Evolutionary conservation across 2,797 vertebrate species (phyloP).

Genomic region (Rhabdomys pumilio): DNA sequence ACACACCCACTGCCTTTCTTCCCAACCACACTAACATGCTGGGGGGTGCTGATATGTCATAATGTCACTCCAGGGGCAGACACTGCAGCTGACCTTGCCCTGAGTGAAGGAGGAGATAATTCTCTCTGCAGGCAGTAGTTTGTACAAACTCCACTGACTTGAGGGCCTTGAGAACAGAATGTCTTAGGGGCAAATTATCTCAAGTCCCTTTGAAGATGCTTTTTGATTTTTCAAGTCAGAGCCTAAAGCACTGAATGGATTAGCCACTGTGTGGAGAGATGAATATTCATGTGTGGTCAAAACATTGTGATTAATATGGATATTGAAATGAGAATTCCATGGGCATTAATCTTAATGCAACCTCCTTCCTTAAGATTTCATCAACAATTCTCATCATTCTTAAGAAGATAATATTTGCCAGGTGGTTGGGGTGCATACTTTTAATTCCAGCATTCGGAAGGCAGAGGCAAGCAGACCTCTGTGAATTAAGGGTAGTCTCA

Average conservation of each 20-base stretch:
- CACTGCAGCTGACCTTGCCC: background rate
- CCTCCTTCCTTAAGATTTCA: conserved; percentile 40
- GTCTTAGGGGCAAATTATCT: background rate
- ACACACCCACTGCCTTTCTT: background rate
- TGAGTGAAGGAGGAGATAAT: background rate
- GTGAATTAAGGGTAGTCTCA: background rate
- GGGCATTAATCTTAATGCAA: background rate
- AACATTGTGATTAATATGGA: background rate
- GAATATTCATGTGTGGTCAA: background rate
- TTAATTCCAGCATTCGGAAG: background rate
- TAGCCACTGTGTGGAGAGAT: background rate
- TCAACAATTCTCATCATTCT: conserved; percentile 1
- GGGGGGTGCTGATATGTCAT: background rate
- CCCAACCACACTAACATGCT: background rate
- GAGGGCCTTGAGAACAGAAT: background rate
- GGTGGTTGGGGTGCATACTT: background rate
- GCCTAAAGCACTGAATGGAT: background rate
- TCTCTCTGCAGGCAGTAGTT: background rate
- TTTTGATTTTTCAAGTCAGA: background rate
- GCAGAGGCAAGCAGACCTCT: background rate
- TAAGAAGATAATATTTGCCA: background rate
- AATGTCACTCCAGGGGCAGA: background rate
- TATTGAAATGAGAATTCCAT: conserved; percentile 22
- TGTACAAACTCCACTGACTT: background rate
- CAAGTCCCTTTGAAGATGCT: background rate